Percentiles rank a stretch among this genome's conserved stretches.
Conservation (phyloP, 2,888 invertebrate genomes). For the Cryptocheilus praepositus region DNA sequence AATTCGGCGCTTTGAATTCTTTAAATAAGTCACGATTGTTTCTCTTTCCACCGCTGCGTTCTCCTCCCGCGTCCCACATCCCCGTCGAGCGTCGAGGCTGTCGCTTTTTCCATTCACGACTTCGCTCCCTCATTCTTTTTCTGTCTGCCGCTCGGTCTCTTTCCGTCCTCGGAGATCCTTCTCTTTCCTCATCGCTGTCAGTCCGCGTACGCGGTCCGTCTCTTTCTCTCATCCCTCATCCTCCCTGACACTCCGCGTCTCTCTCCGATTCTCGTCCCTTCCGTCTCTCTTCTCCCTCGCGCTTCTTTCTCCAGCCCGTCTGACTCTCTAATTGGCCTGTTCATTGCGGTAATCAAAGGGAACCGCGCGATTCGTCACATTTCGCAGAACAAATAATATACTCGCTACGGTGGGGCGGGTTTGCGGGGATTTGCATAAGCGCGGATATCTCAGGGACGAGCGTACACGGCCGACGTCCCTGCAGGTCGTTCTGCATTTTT, state of each 20-base stretch:
- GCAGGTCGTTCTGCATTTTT: slow-evolving; percentile 34
- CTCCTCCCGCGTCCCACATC: not conserved
- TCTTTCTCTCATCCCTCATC: slow-evolving; percentile 17
- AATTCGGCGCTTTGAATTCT: slow-evolving; percentile 34
- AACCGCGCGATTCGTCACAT: slow-evolving; percentile 56
- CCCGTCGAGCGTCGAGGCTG: not conserved
- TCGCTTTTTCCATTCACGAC: slow-evolving; percentile 1
- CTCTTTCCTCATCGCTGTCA: slow-evolving; percentile 13
- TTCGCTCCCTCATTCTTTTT: not conserved
- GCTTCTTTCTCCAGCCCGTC: slow-evolving; percentile 18
- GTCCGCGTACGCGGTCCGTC: not conserved
- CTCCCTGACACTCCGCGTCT: slow-evolving; percentile 11
- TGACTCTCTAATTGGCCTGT: slow-evolving; percentile 64
- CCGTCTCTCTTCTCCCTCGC: slow-evolving; percentile 7
- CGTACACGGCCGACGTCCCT: slow-evolving; percentile 7
- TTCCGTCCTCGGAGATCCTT: not conserved
- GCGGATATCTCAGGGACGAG: slow-evolving; percentile 26
- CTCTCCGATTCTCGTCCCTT: too few relatives aligned
- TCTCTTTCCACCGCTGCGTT: not conserved
- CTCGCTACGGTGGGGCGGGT: not conserved
- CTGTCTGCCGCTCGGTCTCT: not conserved
- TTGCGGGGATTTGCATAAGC: slow-evolving; percentile 42
- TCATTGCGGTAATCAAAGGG: slow-evolving; percentile 67
- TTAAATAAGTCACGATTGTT: slow-evolving; percentile 41
- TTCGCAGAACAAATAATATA: slow-evolving; percentile 53